Evolutionary conservation across 2,113 vertebrate species (phyloP), one percentile per base, ranked within the genome.

Genomic region (Protobothrops mucrosquamatus): DNA sequence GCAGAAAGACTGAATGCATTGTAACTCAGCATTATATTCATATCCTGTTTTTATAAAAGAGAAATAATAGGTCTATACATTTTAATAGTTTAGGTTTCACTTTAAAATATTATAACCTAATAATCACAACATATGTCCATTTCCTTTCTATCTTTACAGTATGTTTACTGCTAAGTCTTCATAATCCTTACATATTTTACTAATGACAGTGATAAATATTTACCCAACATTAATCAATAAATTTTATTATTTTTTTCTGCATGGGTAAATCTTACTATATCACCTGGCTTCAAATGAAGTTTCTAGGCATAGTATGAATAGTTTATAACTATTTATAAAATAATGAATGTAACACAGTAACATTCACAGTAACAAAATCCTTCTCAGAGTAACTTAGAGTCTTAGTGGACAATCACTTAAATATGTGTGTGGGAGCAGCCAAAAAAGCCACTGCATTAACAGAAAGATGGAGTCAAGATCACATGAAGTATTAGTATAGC

Each of bases 1-100:
- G 74, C 0, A 55, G 92, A 88, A 29, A 91, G 92, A 94, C 90
- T 0, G 1, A 89, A 2, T 5, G 4, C 51, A 81, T 81, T 88
- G 89, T 91, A 88, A 81, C 12, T 57, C 12, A 57, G 14, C 87
- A 88, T 26, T 7, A 61, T 6, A 15, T 52, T 51, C 18, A 0
- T 88, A 57, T 43, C 59, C 46, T 85, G 15, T 2, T 10, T 94
- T 85, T 88, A 93, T 39, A 85, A 85, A 54, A 89, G 89, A 93
- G 12, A 43, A 24, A 86, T 54, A 93, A 54, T 6, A 24, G 0
- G 14, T 34, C 3, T 34, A 87, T 87, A 94, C 61, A 29, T 26
- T 24, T 56, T 93, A 23, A 43, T 22, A 43, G 34, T 81, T 81
- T 81, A 81, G 52, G 8, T 29, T 43, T 86, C 46, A 29, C 15